phyloP scores from a whole-genome alignment of 2,113 vertebrate species.

The Chionodraco myersi region DNA sequence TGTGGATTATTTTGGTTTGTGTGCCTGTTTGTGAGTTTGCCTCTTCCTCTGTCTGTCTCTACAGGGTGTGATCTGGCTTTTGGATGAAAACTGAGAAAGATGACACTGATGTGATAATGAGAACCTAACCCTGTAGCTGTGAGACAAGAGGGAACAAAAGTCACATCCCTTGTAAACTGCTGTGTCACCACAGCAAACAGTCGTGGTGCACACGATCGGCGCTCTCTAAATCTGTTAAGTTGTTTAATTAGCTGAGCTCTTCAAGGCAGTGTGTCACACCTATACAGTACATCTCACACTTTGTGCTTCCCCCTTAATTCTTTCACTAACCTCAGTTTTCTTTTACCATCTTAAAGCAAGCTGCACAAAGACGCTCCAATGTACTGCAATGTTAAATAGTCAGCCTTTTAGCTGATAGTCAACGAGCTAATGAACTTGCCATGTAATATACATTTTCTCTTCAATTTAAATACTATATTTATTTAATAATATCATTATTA shows the following conservation, averaged over 20 bases:
- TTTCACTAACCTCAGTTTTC: neutral
- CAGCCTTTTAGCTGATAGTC: neutral
- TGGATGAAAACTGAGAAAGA: conserved; percentile 78
- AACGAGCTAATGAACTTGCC: too few relatives aligned
- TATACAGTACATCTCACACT: conserved; percentile 13
- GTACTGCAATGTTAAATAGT: neutral
- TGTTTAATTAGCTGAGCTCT: conserved; percentile 51
- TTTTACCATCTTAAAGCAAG: neutral
- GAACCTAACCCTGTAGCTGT: conserved; percentile 54
- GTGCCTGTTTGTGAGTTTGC: neutral
- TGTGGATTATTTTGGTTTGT: neutral
- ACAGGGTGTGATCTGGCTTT: conserved; percentile 65
- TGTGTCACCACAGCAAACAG: conserved; percentile 56
- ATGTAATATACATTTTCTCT: too few relatives aligned
- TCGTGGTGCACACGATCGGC: neutral
- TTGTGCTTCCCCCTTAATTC: neutral
- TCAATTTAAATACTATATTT: too few relatives aligned
- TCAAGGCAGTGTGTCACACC: conserved; percentile 44
- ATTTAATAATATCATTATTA: too few relatives aligned
- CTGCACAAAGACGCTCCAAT: neutral
- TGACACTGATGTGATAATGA: conserved; percentile 80
- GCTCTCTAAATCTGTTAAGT: conserved; percentile 22
- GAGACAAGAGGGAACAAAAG: conserved; percentile 45
- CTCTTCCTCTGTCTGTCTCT: conserved; percentile 41
- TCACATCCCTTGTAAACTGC: conserved; percentile 45